phyloP scores from a whole-genome alignment of 2,888 invertebrate genomes.

The Dione juno region DNA sequence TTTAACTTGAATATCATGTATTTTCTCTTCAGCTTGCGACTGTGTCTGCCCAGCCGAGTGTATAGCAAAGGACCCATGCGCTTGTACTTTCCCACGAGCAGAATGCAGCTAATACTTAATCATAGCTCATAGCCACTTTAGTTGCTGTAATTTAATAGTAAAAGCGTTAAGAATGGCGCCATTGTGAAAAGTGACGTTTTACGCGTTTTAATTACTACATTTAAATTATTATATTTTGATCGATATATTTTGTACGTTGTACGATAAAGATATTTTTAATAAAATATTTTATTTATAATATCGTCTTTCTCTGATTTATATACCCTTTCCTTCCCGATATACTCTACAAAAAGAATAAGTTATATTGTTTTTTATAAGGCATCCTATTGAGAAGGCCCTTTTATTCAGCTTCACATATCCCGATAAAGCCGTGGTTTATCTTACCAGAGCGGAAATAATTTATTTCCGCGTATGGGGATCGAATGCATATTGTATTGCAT shows the following conservation, averaged over 20 bases:
- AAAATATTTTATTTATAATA: not conserved
- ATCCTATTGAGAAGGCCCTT: no score
- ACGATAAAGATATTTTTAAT: not conserved
- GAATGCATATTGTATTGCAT: no score
- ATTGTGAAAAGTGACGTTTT: slow-evolving; percentile 11
- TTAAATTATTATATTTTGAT: slow-evolving; percentile 24
- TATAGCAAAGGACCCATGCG: slow-evolving; percentile 74
- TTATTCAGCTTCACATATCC: no score
- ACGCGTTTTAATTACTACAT: not conserved
- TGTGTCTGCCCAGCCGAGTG: slow-evolving; percentile 73
- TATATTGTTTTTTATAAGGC: no score
- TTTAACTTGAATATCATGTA: no score
- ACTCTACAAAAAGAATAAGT: no score
- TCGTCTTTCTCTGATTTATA: not conserved
- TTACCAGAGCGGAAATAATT: no score
- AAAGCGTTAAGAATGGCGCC: slow-evolving; percentile 46
- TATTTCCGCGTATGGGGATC: no score
- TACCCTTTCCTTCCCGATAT: no score
- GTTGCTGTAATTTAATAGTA: slow-evolving; percentile 59
- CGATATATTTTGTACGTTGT: slow-evolving; percentile 7
- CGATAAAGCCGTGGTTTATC: no score
- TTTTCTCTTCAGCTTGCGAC: slow-evolving; percentile 66
- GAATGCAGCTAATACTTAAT: slow-evolving; percentile 61
- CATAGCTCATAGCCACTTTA: slow-evolving; percentile 50
- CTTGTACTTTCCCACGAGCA: slow-evolving; percentile 72